Evolutionary conservation across 2,797 vertebrate species (phyloP).

Genomic region (Lagothrix lagotricha): DNA sequence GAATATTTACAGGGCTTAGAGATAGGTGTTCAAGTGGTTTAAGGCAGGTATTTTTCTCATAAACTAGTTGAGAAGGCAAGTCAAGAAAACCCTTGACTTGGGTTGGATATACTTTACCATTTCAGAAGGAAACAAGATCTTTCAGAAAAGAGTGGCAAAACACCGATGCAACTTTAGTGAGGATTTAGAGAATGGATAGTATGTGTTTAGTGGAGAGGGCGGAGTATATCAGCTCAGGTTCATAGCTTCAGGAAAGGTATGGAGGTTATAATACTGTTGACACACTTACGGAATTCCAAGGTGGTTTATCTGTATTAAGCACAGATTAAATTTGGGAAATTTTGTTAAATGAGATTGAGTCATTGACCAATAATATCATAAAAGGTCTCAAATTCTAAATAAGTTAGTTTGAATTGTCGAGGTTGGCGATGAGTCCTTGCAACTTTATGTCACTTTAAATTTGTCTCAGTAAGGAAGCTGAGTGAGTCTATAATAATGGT

Average conservation of each 20-base stretch:
- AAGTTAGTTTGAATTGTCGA: neutral
- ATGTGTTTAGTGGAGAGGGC: neutral
- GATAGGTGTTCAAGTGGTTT: neutral
- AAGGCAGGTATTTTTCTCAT: neutral
- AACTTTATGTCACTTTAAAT: neutral
- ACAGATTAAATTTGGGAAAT: neutral
- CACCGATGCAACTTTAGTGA: neutral
- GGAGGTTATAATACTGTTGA: neutral
- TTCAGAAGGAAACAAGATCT: neutral
- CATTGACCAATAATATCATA: neutral
- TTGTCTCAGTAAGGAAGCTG: neutral
- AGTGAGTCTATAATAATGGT: neutral
- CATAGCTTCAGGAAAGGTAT: neutral
- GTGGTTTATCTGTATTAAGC: neutral
- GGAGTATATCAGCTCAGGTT: neutral
- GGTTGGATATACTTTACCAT: neutral
- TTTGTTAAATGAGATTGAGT: neutral
- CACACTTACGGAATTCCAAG: neutral
- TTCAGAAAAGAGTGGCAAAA: neutral
- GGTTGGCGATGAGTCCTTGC: neutral
- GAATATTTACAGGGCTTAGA: neutral
- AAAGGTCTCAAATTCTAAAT: neutral
- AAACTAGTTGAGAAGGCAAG: neutral
- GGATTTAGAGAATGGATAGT: neutral
- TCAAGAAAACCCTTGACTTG: neutral